Base-by-base conservation (phyloP, 2,113 vertebrate species). In the Synchiropus splendidus region DNA sequence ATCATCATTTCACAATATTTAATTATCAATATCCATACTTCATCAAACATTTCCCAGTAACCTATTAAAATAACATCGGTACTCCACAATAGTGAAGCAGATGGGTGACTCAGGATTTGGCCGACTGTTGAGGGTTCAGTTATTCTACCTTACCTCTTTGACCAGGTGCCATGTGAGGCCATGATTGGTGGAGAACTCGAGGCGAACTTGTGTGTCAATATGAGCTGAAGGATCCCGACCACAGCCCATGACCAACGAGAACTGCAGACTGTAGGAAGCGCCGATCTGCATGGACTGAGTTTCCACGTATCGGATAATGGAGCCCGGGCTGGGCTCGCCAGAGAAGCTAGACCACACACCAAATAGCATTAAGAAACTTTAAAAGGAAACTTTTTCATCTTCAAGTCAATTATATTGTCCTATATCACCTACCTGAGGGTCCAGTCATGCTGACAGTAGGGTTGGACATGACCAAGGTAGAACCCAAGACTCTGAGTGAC, bases 221-320 rank as follows among this genome's bases (percentile, higher is more conserved):
- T 98, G 85, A 40, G 92, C 88, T 2, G 91, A 94, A 14, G 90
- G 90, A 1, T 80, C 80, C 2, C 88, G 87, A 9, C 90, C 86
- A 16, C 95, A 99, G 49, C 94, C 93, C 92, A 98, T 96, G 37
- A 96, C 91, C 78, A 99, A 47, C 40, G 90, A 93, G 79, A 99
- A 97, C 81, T 99, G 95, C 56, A 99, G 87, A 82, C 90, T 96
- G 35, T 97, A 99, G 0, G 92, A 94, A 0, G 94, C 94, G 21
- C 95, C 94, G 0, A 93, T 93, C 74, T 98, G 94, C 94, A 99
- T 97, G 1, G 95, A 98, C 47, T 99, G 95, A 5, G 95, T 99
- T 79, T 99, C 95, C 55, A 99, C 92, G 2, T 99, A 99, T 41
- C 95, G 92, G 72, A 94, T 91, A 34, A 91, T 98, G 2, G 91